Percentiles rank a stretch among this genome's conserved stretches.
Conservation (phyloP, 2,888 invertebrate genomes). For the Polyommatus iphigenia region DNA sequence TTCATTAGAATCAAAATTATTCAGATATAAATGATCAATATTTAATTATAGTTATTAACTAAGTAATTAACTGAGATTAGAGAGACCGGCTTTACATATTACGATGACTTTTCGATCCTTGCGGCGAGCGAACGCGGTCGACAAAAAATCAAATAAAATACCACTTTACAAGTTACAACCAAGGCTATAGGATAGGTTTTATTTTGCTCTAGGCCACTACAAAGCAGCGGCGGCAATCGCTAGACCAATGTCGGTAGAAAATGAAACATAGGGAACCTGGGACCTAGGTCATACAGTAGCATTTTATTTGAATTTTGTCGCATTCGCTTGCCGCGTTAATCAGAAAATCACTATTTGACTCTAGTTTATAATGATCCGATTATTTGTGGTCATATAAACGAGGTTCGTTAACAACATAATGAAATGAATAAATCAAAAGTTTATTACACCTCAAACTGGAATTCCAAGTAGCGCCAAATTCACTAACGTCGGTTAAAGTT, state of each 20-base stretch:
- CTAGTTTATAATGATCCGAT: not conserved
- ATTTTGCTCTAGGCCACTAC: too few relatives aligned
- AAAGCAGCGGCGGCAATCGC: too few relatives aligned
- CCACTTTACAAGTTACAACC: too few relatives aligned
- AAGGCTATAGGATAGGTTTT: too few relatives aligned
- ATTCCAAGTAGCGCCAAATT: not conserved
- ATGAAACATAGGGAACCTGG: too few relatives aligned
- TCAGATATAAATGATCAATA: not conserved
- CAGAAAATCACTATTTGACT: not conserved
- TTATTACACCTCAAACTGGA: not conserved
- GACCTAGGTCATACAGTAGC: too few relatives aligned
- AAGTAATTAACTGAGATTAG: not conserved
- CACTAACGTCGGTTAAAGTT: not conserved
- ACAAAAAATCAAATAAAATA: too few relatives aligned
- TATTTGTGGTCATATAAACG: not conserved
- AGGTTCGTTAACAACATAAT: constrained; percentile 1
- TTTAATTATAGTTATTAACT: not conserved
- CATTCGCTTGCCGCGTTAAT: too few relatives aligned
- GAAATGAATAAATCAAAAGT: not conserved
- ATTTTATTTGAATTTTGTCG: too few relatives aligned
- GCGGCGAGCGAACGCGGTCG: too few relatives aligned
- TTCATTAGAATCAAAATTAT: not conserved
- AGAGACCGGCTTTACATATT: not conserved
- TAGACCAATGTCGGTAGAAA: too few relatives aligned
- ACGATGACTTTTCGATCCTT: too few relatives aligned